Conservation (phyloP, 2,888 invertebrate genomes). For the Cryptophagus acutangulus region DNA sequence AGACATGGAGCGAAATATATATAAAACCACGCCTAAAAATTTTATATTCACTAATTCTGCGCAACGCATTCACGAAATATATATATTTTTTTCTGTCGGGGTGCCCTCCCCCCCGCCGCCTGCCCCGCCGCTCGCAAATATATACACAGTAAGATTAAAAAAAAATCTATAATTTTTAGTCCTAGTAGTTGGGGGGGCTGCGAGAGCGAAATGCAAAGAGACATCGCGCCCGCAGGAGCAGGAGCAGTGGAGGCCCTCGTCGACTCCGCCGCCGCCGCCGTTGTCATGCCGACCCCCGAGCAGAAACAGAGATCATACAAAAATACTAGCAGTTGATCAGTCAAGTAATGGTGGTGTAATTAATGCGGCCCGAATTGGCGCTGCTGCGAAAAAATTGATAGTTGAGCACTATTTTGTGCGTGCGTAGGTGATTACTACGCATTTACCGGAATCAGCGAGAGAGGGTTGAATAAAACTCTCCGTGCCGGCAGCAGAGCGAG, state of each 20-base stretch:
- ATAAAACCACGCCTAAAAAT: slow-evolving; percentile 48
- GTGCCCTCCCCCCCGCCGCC: slow-evolving; percentile 16
- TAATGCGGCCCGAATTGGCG: too few species aligned
- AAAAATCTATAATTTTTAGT: slow-evolving; percentile 46
- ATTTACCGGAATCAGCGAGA: slow-evolving; percentile 35
- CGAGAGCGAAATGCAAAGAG: too few species aligned
- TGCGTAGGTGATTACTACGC: slow-evolving; percentile 37
- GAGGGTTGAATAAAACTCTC: slow-evolving; percentile 37
- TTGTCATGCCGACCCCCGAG: slow-evolving; percentile 27
- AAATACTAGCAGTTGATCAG: slow-evolving; percentile 19
- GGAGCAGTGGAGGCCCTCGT: too few species aligned
- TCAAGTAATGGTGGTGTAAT: slow-evolving; percentile 28
- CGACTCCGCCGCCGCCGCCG: too few species aligned
- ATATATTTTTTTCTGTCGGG: slow-evolving; percentile 42
- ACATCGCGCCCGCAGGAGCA: too few species aligned
- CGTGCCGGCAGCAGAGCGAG: too few species aligned
- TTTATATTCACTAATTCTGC: slow-evolving; percentile 49
- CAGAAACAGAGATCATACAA: not conserved
- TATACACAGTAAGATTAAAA: slow-evolving; percentile 45
- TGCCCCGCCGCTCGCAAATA: too few species aligned
- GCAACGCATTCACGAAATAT: slow-evolving; percentile 47
- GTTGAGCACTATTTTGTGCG: slow-evolving; percentile 33
- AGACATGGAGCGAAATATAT: slow-evolving; percentile 20
- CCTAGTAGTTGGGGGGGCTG: too few species aligned
- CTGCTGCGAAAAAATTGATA: slow-evolving; percentile 33